Percentiles rank a stretch among this genome's conserved stretches.
Evolutionary conservation across 2,113 vertebrate species (phyloP).

Genomic region (Semicossyphus pulcher): DNA sequence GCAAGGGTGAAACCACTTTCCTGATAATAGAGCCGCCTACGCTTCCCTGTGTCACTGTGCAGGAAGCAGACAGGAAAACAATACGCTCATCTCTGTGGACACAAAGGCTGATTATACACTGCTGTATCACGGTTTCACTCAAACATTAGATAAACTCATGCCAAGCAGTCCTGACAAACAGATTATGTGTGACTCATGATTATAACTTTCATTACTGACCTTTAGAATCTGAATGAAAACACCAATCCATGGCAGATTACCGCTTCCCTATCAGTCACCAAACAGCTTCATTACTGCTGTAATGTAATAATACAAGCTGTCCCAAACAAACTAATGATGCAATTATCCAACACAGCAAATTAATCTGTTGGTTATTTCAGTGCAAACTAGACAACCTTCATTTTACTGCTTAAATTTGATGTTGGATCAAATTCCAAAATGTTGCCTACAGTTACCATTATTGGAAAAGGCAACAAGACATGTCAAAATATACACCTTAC

Average conservation of each 20-base stretch:
- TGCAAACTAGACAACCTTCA: too few relatives aligned
- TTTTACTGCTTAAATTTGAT: too few relatives aligned
- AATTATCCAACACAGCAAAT: too few relatives aligned
- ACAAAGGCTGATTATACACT: slow-evolving; percentile 24
- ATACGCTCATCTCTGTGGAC: slow-evolving; percentile 33
- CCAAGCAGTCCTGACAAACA: slow-evolving; percentile 22
- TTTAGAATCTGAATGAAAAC: slow-evolving; percentile 17
- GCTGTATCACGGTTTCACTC: slow-evolving; percentile 35
- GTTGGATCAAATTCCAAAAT: too few relatives aligned
- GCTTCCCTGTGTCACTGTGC: slow-evolving; percentile 23
- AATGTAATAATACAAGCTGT: neutral
- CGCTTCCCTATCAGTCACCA: neutral
- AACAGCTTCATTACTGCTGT: neutral
- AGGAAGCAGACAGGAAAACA: slow-evolving; percentile 59
- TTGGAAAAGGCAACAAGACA: too few relatives aligned
- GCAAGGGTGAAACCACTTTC: slow-evolving; percentile 4
- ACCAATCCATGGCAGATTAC: neutral
- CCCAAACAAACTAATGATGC: neutral
- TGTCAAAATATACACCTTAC: too few relatives aligned
- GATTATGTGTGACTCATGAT: slow-evolving; percentile 43
- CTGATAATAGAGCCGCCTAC: slow-evolving; percentile 45
- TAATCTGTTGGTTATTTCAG: too few relatives aligned
- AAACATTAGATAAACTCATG: slow-evolving; percentile 52
- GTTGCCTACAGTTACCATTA: too few relatives aligned
- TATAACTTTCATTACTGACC: slow-evolving; percentile 8